Percentiles rank a stretch among this genome's conserved stretches.
These are phyloP conservation scores for Epicampocera succincta DNA, from an alignment of 2,888 invertebrate genomes.

Conservation along the genomic window DNA sequence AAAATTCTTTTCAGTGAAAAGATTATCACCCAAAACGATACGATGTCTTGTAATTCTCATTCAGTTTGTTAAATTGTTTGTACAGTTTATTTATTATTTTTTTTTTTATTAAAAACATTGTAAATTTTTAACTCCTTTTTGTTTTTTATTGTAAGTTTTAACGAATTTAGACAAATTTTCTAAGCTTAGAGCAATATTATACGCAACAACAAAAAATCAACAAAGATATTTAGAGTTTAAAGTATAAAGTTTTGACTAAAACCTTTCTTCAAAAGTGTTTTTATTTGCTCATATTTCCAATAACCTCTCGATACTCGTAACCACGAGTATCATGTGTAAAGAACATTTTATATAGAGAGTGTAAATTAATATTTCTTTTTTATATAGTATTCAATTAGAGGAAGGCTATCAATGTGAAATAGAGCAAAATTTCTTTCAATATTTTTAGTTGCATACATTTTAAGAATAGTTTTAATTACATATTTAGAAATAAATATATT, in stretches of 20 bases:
- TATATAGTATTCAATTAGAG: constrained; percentile 12
- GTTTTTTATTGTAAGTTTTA: constrained; percentile 8
- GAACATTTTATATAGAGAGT: too few relatives aligned
- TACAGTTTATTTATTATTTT: constrained; percentile 56
- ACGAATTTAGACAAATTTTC: constrained; percentile 55
- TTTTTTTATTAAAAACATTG: constrained; percentile 6
- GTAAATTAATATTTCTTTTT: too few relatives aligned
- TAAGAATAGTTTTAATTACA: constrained; percentile 61
- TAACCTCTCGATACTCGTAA: too few relatives aligned
- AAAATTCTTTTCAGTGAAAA: constrained; percentile 18
- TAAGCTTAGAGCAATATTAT: constrained; percentile 40
- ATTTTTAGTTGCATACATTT: constrained; percentile 64
- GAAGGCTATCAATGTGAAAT: constrained; percentile 50
- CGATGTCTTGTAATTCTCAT: constrained; percentile 43
- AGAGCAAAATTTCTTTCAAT: constrained; percentile 44
- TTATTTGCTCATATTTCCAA: neutral
- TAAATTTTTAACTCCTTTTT: constrained; percentile 27
- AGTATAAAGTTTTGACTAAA: constrained; percentile 5
- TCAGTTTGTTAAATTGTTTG: constrained; percentile 67
- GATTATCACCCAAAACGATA: constrained; percentile 1
- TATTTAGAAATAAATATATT: constrained; percentile 55
- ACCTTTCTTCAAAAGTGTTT: constrained; percentile 3
- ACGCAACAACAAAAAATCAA: constrained; percentile 6
- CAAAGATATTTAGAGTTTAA: neutral
- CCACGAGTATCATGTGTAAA: too few relatives aligned